These are phyloP conservation scores for Campoletis sonorensis DNA, from an alignment of 1,140 invertebrate genomes.

Conservation along the genomic window DNA sequence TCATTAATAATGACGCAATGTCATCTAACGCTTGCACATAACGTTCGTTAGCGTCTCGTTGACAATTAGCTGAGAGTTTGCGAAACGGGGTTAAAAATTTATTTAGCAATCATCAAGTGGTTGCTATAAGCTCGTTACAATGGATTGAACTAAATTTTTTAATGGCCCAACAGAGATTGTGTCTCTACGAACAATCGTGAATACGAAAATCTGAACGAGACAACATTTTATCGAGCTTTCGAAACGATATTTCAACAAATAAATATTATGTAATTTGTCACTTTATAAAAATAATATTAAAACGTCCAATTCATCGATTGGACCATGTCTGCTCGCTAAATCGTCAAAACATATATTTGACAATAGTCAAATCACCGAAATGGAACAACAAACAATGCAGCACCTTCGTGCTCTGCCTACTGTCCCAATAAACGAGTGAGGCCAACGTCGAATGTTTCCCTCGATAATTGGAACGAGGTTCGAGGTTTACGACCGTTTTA, in stretches of 20 bases:
- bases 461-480: conserved; percentile 39
- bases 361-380: not conserved
- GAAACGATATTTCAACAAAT: not conserved
- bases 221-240: not conserved
- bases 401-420: not conserved
- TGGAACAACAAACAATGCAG: not conserved
- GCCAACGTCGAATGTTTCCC: conserved; percentile 32
- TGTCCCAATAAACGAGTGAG: not conserved
- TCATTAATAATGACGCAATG: conserved; percentile 22
- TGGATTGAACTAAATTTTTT: not conserved
- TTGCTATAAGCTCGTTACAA: not conserved
- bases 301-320: not conserved
- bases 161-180: not conserved
- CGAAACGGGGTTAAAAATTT: conserved; percentile 44
- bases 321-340: not conserved
- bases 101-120: conserved; percentile 24
- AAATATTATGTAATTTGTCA: too few relatives aligned
- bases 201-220: not conserved
- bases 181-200: not conserved
- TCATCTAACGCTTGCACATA: not conserved
- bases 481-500: conserved; percentile 35
- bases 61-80: conserved; percentile 26
- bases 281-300: too few relatives aligned
- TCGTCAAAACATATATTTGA: too few relatives aligned
- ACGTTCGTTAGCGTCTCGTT: conserved; percentile 31